These are phyloP conservation scores for Agapornis roseicollis DNA, from an alignment of 2,113 vertebrate genomes.

Conservation along the genomic window DNA sequence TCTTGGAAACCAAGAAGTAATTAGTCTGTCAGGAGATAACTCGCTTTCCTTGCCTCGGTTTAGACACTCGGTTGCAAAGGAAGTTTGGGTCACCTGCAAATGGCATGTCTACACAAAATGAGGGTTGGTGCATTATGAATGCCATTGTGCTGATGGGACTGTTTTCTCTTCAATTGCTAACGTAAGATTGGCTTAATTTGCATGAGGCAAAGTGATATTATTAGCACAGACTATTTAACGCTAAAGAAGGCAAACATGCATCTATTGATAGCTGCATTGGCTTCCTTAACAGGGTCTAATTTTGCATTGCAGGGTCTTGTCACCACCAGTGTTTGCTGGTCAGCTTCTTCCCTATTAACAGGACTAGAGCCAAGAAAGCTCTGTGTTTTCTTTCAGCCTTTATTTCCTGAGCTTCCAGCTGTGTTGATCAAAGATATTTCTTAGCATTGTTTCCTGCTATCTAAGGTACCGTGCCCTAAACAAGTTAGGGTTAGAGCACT, in stretches of 20 bases:
- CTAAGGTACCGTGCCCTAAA: neutral
- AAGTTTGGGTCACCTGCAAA: neutral
- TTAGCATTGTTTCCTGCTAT: neutral
- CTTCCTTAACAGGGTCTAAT: neutral
- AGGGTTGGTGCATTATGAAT: neutral
- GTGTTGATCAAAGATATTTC: neutral
- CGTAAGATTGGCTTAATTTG: neutral
- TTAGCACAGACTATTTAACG: neutral
- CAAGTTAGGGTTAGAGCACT: neutral
- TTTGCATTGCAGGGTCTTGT: neutral
- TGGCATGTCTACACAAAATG: neutral
- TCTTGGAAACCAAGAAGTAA: conserved; percentile 46
- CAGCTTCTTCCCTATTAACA: neutral
- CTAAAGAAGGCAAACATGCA: neutral
- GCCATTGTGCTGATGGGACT: neutral
- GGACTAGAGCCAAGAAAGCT: neutral
- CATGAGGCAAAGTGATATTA: neutral
- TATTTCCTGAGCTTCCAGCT: neutral
- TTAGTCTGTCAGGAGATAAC: conserved; percentile 25
- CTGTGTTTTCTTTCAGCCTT: neutral
- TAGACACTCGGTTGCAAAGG: neutral
- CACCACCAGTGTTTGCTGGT: neutral
- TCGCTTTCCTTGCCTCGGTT: neutral
- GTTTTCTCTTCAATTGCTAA: neutral
- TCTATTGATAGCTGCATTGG: neutral